These are phyloP conservation scores for Kryptopterus vitreolus DNA, from an alignment of 2,797 vertebrate species.

Conservation along the genomic window DNA sequence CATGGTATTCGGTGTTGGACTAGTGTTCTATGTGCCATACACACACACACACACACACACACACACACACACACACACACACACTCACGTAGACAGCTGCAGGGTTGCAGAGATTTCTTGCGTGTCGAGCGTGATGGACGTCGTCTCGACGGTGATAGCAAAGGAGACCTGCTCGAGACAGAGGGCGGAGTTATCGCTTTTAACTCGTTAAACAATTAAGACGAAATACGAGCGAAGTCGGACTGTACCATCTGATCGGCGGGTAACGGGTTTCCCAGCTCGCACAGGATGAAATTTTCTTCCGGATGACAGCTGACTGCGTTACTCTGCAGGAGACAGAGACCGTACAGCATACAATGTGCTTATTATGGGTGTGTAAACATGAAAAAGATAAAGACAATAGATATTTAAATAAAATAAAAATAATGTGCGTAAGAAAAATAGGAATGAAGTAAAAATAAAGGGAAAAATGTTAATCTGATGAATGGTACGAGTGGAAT, in stretches of 20 bases:
- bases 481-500: too few species aligned
- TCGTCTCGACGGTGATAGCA: conserved; percentile 79
- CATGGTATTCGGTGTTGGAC: background rate
- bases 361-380: too few species aligned
- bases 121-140: conserved; percentile 74
- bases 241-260: conserved; percentile 71
- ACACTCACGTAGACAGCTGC: conserved; percentile 84
- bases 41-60: conserved; percentile 67
- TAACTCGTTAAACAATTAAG: background rate
- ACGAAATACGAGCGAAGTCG: background rate
- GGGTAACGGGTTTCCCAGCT: conserved; percentile 87
- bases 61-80: conserved; percentile 68
- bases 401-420: too few species aligned
- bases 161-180: conserved; percentile 72
- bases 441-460: too few species aligned
- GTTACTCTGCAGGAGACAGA: background rate
- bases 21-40: background rate
- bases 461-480: too few species aligned
- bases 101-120: conserved; percentile 71
- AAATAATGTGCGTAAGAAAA: too few species aligned
- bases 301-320: conserved; percentile 52
- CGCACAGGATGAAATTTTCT: conserved; percentile 70
- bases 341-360: too few species aligned
- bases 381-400: too few species aligned
- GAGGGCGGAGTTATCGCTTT: background rate